Evolutionary conservation across 2,113 vertebrate species (phyloP).

Genomic region (Pseudolaguvia tuberculata): DNA sequence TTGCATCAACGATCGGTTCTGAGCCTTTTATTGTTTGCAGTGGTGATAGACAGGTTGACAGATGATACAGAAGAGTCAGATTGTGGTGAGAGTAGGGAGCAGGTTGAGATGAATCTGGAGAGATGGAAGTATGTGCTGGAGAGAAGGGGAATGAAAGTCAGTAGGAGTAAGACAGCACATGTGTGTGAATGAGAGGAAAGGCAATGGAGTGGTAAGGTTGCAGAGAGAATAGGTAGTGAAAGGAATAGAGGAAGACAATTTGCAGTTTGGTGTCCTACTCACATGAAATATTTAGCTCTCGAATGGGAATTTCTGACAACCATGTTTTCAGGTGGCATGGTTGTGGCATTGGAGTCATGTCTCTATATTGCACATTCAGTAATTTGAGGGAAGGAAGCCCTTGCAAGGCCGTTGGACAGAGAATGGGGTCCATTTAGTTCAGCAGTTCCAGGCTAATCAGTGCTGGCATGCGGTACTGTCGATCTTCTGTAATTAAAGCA

Average conservation of each 20-base stretch:
- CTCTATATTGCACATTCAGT: constrained; percentile 44
- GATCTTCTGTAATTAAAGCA: constrained; percentile 18
- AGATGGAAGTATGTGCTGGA: too few species aligned
- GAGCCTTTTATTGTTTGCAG: too few species aligned
- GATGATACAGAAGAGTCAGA: too few species aligned
- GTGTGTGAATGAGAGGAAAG: too few species aligned
- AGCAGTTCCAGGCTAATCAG: constrained; percentile 46
- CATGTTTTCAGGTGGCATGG: constrained; percentile 42
- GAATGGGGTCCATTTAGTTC: constrained; percentile 45
- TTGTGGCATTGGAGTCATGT: background rate
- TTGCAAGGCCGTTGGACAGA: constrained; percentile 46
- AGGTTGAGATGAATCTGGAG: too few species aligned
- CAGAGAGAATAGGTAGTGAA: too few species aligned
- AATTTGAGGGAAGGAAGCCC: constrained; percentile 40
- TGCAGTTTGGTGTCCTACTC: constrained; percentile 29
- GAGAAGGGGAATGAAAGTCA: too few species aligned
- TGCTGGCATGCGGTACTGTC: background rate
- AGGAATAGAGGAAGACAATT: background rate
- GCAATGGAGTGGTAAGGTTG: too few species aligned
- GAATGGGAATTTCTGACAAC: constrained; percentile 45
- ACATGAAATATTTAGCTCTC: constrained; percentile 47
- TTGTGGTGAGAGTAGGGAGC: too few species aligned
- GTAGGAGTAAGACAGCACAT: too few species aligned
- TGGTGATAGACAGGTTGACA: too few species aligned
- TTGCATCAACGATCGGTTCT: too few species aligned